Percentiles rank a stretch among this genome's conserved stretches.
Conservation (phyloP, 2,888 invertebrate genomes). For the Tanypteryx hageni region DNA sequence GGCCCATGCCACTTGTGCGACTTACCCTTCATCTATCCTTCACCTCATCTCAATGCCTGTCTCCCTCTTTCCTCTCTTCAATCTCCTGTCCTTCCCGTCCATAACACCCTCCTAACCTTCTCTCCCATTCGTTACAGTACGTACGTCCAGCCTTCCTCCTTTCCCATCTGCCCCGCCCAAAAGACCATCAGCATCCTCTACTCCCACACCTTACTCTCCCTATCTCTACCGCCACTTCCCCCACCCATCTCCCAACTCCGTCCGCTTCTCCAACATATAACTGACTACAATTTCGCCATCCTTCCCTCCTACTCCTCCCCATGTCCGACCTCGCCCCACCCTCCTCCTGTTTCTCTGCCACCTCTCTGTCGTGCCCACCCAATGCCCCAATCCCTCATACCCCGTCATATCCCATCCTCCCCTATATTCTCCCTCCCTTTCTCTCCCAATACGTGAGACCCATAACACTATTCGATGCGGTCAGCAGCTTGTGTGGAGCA, state of each 20-base stretch:
- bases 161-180: neutral
- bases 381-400: neutral
- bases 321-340: neutral
- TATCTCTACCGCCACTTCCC: neutral
- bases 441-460: neutral
- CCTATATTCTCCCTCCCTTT: no score
- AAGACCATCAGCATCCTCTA: neutral
- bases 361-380: neutral
- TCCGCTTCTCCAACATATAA: no score
- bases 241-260: neutral
- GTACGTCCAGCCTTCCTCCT: neutral
- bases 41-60: neutral
- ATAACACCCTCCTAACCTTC: neutral
- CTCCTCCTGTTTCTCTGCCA: neutral
- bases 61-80: neutral
- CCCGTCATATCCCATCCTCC: no score
- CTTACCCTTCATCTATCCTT: neutral
- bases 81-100: neutral
- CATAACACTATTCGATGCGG: constrained; percentile 9
- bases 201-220: neutral
- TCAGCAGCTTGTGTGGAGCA: neutral
- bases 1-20: neutral
- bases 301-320: neutral
- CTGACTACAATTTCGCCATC: no score
- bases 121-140: neutral